These are phyloP conservation scores for Sinocyclocheilus rhinocerous DNA, from an alignment of 2,113 vertebrate species.

Conservation along the genomic window DNA sequence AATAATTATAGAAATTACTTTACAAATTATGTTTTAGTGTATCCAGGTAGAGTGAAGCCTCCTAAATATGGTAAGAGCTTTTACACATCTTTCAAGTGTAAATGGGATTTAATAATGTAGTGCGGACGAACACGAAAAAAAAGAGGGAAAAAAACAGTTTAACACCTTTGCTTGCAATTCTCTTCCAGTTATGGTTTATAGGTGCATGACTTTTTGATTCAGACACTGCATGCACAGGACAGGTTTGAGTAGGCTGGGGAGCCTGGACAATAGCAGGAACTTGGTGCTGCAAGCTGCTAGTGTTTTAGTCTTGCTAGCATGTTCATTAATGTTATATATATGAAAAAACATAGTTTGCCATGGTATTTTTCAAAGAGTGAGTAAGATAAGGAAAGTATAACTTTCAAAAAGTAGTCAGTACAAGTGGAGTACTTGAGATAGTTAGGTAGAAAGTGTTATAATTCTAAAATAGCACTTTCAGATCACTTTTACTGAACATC, in stretches of 20 bases:
- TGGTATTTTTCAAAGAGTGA: not conserved
- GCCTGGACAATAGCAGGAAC: not conserved
- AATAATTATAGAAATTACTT: not conserved
- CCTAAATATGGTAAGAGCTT: constrained; percentile 56
- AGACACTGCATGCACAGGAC: not conserved
- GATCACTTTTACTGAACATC: not conserved
- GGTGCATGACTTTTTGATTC: not conserved
- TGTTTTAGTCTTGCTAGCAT: not conserved
- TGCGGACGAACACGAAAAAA: not conserved
- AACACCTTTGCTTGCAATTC: not conserved
- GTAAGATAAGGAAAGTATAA: not conserved
- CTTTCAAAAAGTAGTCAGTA: not conserved
- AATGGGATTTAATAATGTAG: not conserved
- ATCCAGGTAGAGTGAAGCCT: constrained; percentile 52
- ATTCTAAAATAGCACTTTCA: not conserved
- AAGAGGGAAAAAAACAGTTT: no score
- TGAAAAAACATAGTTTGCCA: not conserved
- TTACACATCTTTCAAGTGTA: not conserved
- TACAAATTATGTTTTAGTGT: constrained; percentile 21
- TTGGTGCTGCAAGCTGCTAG: not conserved
- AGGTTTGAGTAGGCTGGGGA: not conserved
- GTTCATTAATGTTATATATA: not conserved
- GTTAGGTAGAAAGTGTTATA: not conserved
- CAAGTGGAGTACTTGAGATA: no score
- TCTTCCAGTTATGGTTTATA: not conserved